Conservation (phyloP, 2,888 invertebrate species). For the Aphidoletes aphidimyza region DNA sequence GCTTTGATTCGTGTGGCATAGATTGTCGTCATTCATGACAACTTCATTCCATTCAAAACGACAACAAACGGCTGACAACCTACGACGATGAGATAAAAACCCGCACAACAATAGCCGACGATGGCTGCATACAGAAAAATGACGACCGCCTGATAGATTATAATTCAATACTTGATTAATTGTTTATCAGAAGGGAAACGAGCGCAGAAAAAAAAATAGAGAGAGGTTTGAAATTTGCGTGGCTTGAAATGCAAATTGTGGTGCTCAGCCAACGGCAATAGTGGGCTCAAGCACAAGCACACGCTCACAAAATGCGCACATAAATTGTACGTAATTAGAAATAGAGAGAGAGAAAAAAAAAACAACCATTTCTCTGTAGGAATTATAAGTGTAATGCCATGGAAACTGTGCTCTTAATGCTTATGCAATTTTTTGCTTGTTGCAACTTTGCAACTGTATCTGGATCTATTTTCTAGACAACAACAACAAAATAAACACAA, state of each 20-base stretch:
- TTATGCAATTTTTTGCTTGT: not conserved
- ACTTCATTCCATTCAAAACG: not conserved
- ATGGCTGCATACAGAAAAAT: too few species aligned
- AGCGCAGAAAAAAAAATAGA: not conserved
- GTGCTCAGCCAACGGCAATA: not conserved
- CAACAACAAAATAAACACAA: not conserved
- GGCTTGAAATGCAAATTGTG: conserved; percentile 37
- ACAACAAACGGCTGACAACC: not conserved
- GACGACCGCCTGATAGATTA: conserved; percentile 23
- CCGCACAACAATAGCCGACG: not conserved
- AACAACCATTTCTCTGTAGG: not conserved
- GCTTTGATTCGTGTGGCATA: not conserved
- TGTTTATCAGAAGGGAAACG: conserved; percentile 41
- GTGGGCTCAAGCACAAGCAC: not conserved
- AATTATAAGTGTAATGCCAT: not conserved
- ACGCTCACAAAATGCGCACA: not conserved
- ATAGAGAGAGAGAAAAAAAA: too few species aligned
- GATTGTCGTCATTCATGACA: conserved; percentile 18
- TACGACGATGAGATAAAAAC: not conserved
- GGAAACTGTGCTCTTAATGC: not conserved
- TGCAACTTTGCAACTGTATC: not conserved
- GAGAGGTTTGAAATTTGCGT: conserved; percentile 11
- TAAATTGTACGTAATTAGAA: conserved; percentile 37
- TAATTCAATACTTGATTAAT: conserved; percentile 48
- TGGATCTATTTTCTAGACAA: not conserved